phyloP scores from a whole-genome alignment of 2,797 vertebrate species.

The Cheirogaleus major region DNA sequence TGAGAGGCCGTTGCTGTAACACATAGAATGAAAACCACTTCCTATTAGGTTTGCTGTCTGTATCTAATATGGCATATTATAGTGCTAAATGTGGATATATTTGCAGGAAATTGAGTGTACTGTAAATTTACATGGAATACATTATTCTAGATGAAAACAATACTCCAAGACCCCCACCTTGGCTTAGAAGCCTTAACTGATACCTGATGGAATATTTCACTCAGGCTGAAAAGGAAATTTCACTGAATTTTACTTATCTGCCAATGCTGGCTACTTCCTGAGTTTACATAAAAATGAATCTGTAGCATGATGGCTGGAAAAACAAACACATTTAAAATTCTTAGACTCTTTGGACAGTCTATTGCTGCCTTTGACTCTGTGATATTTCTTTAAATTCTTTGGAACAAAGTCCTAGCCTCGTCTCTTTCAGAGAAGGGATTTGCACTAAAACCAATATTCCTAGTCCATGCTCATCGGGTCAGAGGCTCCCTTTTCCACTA shows the following conservation, averaged over 20 bases:
- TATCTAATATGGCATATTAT: neutral
- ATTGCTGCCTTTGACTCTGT: constrained; percentile 15
- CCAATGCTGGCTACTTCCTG: neutral
- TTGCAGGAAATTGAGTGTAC: neutral
- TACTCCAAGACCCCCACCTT: neutral
- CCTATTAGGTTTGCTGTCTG: neutral
- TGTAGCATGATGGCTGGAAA: constrained; percentile 11
- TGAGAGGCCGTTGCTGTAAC: neutral
- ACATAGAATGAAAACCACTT: neutral
- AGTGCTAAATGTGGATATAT: neutral
- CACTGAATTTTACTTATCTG: neutral
- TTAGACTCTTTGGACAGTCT: constrained; percentile 5
- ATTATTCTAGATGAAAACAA: constrained; percentile 43
- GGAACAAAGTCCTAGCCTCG: constrained; percentile 28
- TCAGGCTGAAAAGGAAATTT: neutral
- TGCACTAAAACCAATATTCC: constrained; percentile 34
- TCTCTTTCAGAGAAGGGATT: constrained; percentile 62
- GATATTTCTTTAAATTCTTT: constrained; percentile 65
- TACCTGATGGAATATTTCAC: neutral
- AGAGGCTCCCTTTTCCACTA: constrained; percentile 13
- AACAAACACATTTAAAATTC: constrained; percentile 60
- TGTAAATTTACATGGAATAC: constrained; percentile 15
- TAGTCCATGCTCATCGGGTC: neutral
- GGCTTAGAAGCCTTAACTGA: neutral
- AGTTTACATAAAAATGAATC: constrained; percentile 12